A percentile compares a stretch with the other conserved stretches of the same genome.
phyloP scores from a whole-genome alignment of 2,888 invertebrate species.

The Sussaba pulchella region DNA sequence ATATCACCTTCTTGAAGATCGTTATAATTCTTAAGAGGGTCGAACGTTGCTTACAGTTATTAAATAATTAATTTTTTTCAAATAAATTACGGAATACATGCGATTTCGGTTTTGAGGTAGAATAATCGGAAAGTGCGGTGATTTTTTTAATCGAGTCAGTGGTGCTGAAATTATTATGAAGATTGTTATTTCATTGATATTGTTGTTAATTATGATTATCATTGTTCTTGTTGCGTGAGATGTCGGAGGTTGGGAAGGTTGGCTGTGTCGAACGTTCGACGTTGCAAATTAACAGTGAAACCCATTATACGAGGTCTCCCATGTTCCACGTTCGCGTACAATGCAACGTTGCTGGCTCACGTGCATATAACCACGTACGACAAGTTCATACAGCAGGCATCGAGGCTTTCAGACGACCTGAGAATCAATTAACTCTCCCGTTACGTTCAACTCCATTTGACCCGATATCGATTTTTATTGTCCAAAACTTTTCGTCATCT shows the following conservation, averaged over 20 bases:
- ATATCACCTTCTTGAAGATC: background rate
- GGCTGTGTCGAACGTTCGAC: conserved; percentile 15
- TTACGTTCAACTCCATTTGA: conserved; percentile 24
- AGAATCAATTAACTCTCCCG: conserved; percentile 45
- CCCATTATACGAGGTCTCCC: conserved; percentile 33
- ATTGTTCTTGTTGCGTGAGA: background rate
- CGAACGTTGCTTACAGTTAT: conserved; percentile 4
- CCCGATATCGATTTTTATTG: conserved; percentile 35
- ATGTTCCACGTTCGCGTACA: conserved; percentile 13
- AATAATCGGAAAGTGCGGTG: conserved; percentile 30
- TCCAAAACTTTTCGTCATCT: conserved; percentile 14
- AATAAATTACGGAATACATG: too few species aligned
- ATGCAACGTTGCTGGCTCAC: conserved; percentile 19
- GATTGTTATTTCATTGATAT: conserved; percentile 1
- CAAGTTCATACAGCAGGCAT: conserved; percentile 22
- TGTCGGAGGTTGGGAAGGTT: conserved; percentile 14
- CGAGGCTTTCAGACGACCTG: conserved; percentile 20
- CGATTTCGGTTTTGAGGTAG: conserved; percentile 15
- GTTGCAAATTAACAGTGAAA: conserved; percentile 39
- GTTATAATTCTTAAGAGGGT: background rate
- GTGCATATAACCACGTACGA: background rate
- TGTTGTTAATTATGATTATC: background rate
- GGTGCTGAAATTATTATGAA: conserved; percentile 32
- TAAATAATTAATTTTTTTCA: too few species aligned
- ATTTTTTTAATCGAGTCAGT: conserved; percentile 24